phyloP scores from a whole-genome alignment of 2,113 vertebrate species.

The Bubo scandiacus region DNA sequence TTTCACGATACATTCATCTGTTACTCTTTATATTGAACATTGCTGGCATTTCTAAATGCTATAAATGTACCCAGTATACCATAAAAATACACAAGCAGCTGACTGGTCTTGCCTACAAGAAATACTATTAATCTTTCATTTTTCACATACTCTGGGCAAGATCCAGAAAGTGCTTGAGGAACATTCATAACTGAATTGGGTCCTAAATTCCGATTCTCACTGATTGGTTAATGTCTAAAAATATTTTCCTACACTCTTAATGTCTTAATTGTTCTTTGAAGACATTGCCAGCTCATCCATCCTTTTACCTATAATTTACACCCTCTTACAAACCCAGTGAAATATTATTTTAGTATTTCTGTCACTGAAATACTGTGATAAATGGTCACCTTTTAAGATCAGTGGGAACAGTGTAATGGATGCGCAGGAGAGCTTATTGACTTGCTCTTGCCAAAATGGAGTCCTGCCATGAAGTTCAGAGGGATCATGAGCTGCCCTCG shows the following conservation, averaged over 20 bases:
- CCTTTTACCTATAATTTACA: background rate
- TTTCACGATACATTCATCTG: conserved; percentile 6
- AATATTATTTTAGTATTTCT: conserved; percentile 1
- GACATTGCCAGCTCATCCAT: background rate
- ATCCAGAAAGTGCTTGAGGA: conserved; percentile 31
- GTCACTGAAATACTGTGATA: background rate
- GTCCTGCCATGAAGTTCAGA: background rate
- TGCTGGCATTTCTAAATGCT: conserved; percentile 48
- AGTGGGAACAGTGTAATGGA: background rate
- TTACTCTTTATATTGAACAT: conserved; percentile 17
- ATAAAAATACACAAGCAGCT: conserved; percentile 45
- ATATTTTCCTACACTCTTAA: background rate
- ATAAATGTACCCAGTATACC: conserved; percentile 30
- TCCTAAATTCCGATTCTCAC: conserved; percentile 24
- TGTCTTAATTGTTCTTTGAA: conserved; percentile 13
- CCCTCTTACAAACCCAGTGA: background rate
- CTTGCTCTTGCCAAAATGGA: conserved; percentile 8
- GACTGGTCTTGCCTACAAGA: conserved; percentile 38
- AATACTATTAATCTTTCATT: conserved; percentile 53
- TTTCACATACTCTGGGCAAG: conserved; percentile 28
- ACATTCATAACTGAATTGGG: background rate
- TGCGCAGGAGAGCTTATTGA: background rate
- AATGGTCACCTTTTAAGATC: conserved; percentile 3
- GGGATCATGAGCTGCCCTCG: background rate
- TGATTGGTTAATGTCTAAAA: background rate